These are phyloP conservation scores for Anthopleura xanthogrammica DNA, from an alignment of 92 coral and sea anemone genomes.

Conservation along the genomic window DNA sequence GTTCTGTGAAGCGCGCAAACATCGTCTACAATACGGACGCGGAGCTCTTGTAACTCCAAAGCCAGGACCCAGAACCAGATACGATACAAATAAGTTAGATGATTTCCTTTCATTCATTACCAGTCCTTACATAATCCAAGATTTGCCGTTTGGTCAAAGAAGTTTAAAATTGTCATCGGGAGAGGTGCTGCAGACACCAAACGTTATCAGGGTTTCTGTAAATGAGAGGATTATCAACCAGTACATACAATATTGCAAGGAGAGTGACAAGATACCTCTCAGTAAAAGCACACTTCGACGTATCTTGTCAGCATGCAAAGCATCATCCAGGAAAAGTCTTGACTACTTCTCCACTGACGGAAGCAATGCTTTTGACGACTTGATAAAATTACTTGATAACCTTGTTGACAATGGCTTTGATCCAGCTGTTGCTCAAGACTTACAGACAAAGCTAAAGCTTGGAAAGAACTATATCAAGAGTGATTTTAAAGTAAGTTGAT, in stretches of 20 bases:
- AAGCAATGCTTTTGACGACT: constrained; percentile 32
- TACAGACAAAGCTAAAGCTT: constrained; percentile 16
- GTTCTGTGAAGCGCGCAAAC: constrained; percentile 23
- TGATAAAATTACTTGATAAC: constrained; percentile 11
- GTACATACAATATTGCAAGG: constrained; percentile 19
- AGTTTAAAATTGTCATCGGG: constrained; percentile 16
- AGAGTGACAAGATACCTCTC: constrained; percentile 14
- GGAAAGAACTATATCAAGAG: constrained; percentile 40
- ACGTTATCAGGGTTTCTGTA: constrained; percentile 23
- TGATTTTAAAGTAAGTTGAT: constrained; percentile 36
- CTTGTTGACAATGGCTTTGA: constrained; percentile 4
- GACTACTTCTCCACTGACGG: constrained; percentile 34
- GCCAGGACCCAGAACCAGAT: constrained; percentile 2
- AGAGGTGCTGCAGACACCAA: constrained; percentile 12
- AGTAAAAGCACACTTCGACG: constrained; percentile 29
- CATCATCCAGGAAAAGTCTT: constrained; percentile 33
- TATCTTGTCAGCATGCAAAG: constrained; percentile 16
- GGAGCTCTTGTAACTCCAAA: constrained; percentile 18
- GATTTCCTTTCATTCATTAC: constrained; percentile 26
- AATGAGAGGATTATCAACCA: constrained; percentile 14
- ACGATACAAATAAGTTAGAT: background rate
- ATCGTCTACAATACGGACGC: constrained; percentile 25
- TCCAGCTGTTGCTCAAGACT: background rate
- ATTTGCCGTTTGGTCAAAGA: constrained; percentile 29
- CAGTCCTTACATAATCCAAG: constrained; percentile 17